Base-by-base conservation (phyloP, 2,113 vertebrate genomes). In the Salvelinus alpinus region DNA sequence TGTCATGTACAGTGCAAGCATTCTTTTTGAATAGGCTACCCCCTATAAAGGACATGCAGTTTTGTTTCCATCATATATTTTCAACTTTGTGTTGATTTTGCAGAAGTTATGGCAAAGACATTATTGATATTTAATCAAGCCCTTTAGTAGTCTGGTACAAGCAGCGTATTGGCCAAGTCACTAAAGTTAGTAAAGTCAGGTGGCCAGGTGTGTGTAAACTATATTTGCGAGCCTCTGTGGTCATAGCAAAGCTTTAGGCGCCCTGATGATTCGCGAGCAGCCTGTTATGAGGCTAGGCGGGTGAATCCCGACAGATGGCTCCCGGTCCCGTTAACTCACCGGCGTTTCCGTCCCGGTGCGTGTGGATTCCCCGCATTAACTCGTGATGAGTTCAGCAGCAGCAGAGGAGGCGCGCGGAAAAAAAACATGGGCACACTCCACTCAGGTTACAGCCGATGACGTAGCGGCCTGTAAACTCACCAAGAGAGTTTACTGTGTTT, bases 401-500 rank as follows among this genome's bases (percentile, higher is more conserved):
- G 24, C 59, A 29, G 66, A 38, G 20, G 8, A 70, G 44, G 9
- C 20, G 68, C 44, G 66, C 66, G 16, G 31, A 68, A 20, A 68
- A 18, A 38, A 22, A 34, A 6, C 1, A 20, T 9, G 38, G 16
- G 4, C 77, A 18, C 62, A 12, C 38, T 38, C 38, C 11, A 44
- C 38, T 44, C 74, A 27, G 84, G 88, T 88, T 88, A 87, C 86
- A 78, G 60, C 76, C 86, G 84, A 73, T 91, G 91, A 91, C 92
- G 90, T 87, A 83, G 31, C 51, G 29, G 25, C 31, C 74, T 54
- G 83, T 87, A 88, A 90, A 81, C 82, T 90, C 85, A 88, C 79
- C 18, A 18, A 83, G 69, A 73, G 71, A 75, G 70, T 82, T 83
- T 79, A 69, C 78, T 84, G 79, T 85, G 84, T 86, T 73, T 83